These are phyloP conservation scores for Dendropsophus ebraccatus DNA, from an alignment of 2,113 vertebrate species.

Conservation along the genomic window DNA sequence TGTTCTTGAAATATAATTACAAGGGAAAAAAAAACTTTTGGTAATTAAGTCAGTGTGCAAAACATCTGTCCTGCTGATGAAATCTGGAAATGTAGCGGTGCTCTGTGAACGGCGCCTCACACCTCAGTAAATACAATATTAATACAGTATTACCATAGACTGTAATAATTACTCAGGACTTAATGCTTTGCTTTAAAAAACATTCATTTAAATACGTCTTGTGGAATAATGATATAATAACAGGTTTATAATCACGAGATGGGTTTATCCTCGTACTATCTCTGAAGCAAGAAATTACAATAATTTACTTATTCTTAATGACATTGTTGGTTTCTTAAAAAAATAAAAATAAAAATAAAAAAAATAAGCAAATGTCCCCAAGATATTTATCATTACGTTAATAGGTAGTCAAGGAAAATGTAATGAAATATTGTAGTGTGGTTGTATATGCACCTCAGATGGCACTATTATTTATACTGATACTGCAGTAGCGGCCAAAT, in stretches of 20 bases:
- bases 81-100: background rate
- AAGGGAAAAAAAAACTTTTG: background rate
- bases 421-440: background rate
- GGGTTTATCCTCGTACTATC: background rate
- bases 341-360: too few species aligned
- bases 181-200: background rate
- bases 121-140: conserved; percentile 16
- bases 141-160: background rate
- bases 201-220: background rate
- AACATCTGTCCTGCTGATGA: conserved; percentile 7
- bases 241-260: background rate
- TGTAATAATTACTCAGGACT: background rate
- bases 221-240: background rate
- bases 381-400: background rate
- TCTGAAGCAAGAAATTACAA: background rate
- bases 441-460: too few species aligned
- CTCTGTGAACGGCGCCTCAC: background rate
- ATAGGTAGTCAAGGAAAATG: background rate
- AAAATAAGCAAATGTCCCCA: background rate
- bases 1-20: conserved; percentile 22
- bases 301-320: conserved; percentile 5
- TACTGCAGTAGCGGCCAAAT: too few species aligned
- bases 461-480: too few species aligned
- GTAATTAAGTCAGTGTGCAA: conserved; percentile 4
- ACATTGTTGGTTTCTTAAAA: background rate